A percentile compares a stretch with the other conserved stretches of the same genome.
Conservation (phyloP, 1,140 invertebrate species). For the Augochlora pura region DNA sequence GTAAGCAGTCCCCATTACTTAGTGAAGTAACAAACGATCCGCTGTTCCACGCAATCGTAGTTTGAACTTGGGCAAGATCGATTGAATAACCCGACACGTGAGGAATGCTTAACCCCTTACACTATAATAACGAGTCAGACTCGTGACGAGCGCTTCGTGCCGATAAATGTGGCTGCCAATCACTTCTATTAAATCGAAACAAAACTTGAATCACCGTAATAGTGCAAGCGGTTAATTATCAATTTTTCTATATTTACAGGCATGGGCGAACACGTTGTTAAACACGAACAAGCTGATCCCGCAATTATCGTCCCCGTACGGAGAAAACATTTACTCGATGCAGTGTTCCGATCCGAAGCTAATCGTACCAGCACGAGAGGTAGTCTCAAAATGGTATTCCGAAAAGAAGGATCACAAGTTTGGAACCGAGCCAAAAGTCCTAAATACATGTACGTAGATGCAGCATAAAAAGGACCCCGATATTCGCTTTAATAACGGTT, state of each 20-base stretch:
- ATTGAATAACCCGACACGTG: background rate
- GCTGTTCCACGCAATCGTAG: too few species aligned
- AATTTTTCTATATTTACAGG: conserved; percentile 58
- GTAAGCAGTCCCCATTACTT: too few species aligned
- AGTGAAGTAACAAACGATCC: too few species aligned
- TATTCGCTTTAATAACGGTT: background rate
- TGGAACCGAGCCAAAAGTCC: conserved; percentile 82
- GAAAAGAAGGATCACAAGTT: conserved; percentile 84
- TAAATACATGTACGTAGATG: conserved; percentile 80
- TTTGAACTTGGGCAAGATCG: background rate
- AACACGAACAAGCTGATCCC: conserved; percentile 85
- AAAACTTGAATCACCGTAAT: too few species aligned
- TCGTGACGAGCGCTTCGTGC: too few species aligned
- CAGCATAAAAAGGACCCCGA: background rate
- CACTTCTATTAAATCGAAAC: too few species aligned
- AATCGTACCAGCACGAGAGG: conserved; percentile 83
- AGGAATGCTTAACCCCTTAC: conserved; percentile 26
- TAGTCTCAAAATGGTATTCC: conserved; percentile 86
- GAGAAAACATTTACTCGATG: conserved; percentile 85
- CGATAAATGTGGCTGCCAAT: too few species aligned
- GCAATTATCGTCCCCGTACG: conserved; percentile 83
- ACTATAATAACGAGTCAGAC: too few species aligned
- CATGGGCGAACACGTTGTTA: conserved; percentile 89
- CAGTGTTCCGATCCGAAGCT: conserved; percentile 86
- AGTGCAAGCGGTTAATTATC: too few species aligned